Base-by-base conservation (phyloP, 2,888 invertebrate genomes). In the Andricus curvator region DNA sequence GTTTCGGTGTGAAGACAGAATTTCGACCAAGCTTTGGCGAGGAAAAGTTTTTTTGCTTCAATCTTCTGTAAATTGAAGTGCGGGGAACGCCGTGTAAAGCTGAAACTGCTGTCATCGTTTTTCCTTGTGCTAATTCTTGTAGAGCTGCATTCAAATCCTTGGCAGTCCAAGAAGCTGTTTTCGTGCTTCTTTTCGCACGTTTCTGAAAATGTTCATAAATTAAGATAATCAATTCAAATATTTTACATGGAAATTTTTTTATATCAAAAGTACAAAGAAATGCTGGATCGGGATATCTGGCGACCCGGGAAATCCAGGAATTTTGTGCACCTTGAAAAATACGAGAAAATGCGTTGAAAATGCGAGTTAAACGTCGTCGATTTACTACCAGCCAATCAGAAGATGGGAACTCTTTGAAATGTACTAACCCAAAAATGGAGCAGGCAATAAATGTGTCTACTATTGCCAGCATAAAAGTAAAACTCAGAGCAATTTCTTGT, bases 71-170 rank as follows among this genome's bases (percentile, higher is more conserved):
- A 62, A 62, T 62, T 62, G 62, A 62, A 62, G 62, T 62, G 0
- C 62, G 62, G 2, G 62, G 62, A 62, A 62, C 25, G 4, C 62
- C 62, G 15, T 62, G 25, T 6, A 25, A 62, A 62, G 62, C 62
- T 62, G 62, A 62, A 29, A 25, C 62, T 62, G 62, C 62, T 62
- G 25, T 62, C 62, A 62, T 25, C n/a, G 62, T 62, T 62, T 25
- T 62, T 11, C 62, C 62, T 25, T 62, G 22, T 15, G 62, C 62
- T 25, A 62, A 22, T 15, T 62, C 62, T 11, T 25, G 62, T 13
- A 62, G 62, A 13, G 62, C 62, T 4, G 62, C 22, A 13, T 62
- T 62, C 15, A 62, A 62, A 62, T 62, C 62, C 22, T 62, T 25
- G 22, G 62, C 62, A 22, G 62, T 62, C 62, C 62, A 62, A 22